Base-by-base conservation (phyloP, 1,140 invertebrate species). In the Pissodes strobi region DNA sequence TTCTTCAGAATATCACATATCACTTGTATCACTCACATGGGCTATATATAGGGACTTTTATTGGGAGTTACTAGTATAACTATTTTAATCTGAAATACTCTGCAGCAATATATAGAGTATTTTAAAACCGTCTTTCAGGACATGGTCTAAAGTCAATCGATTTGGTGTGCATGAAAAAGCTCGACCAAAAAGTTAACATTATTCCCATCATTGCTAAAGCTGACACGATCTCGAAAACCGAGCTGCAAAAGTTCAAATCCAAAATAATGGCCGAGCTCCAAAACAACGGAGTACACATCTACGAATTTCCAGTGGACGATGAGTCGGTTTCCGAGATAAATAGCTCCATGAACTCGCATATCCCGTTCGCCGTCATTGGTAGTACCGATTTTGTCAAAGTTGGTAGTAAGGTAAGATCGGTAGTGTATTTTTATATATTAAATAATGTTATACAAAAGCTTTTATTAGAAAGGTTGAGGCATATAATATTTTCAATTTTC, bases 121-220 rank as follows among this genome's bases (percentile, higher is more conserved):
- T n/a, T n/a, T n/a, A n/a, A 39, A 39, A 39, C 3, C 15, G 8
- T 30, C 3, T 45, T 45, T 23, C 10, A 57, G 83, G 86, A 19
- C 86, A 88, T 72, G 94, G 93, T 0, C 82, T 96, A 34, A 95
- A 96, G 77, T 94, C 97, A 0, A 88, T 99, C 61, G 98, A 99
- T 83, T 82, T 99, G 71, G 93, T 99, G 2, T 99, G 97, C 74
- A 99, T 99, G 95, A 98, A 98, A 80, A 97, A 98, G 76, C 82
- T 99, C 57, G 95, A 99, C 77, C 95, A 91, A 58, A 99, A 99
- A 86, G 95, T 99, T 0, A 99, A 99, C 80, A 96, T 99, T 41
- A 98, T 99, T 77, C 98, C 98, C 15, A 93, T 99, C 45, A 99
- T 99, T 74, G 98, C 97, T 17, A 99, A 99, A 83, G 94, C 97